Evolutionary conservation across 2,888 invertebrate species (phyloP).

Genomic region (Arrhopalites spinosus): DNA sequence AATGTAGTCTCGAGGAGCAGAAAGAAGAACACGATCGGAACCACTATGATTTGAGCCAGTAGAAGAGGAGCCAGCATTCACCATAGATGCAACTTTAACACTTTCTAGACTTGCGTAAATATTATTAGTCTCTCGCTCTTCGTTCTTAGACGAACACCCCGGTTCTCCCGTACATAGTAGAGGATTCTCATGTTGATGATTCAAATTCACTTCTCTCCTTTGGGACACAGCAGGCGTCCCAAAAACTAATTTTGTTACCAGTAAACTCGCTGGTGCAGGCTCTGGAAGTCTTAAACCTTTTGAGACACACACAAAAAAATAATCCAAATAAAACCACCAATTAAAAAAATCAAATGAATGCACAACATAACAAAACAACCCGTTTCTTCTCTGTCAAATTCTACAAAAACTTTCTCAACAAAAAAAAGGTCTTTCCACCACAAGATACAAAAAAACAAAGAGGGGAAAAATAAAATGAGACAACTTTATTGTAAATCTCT

Average conservation of each 20-base stretch:
- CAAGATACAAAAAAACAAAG: too few species aligned
- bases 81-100: slow-evolving; percentile 55
- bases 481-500: too few species aligned
- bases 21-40: slow-evolving; percentile 56
- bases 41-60: slow-evolving; percentile 56
- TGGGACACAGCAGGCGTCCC: slow-evolving; percentile 56
- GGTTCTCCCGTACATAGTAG: slow-evolving; percentile 54
- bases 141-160: slow-evolving; percentile 50
- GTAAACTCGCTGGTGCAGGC: slow-evolving; percentile 56
- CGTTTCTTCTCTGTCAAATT: too few species aligned
- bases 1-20: slow-evolving; percentile 56
- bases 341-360: too few species aligned
- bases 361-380: too few species aligned
- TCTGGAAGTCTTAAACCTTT: slow-evolving; percentile 55
- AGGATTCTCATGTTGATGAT: slow-evolving; percentile 56
- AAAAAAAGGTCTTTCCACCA: too few species aligned
- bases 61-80: slow-evolving; percentile 55
- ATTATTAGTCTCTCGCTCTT: slow-evolving; percentile 55
- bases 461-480: too few species aligned
- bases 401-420: too few species aligned
- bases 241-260: slow-evolving; percentile 57
- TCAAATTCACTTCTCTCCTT: slow-evolving; percentile 56
- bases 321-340: too few species aligned
- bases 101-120: slow-evolving; percentile 57
- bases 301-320: too few species aligned